These are phyloP conservation scores for Misgurnus anguillicaudatus DNA, from an alignment of 2,113 vertebrate species.

Conservation along the genomic window DNA sequence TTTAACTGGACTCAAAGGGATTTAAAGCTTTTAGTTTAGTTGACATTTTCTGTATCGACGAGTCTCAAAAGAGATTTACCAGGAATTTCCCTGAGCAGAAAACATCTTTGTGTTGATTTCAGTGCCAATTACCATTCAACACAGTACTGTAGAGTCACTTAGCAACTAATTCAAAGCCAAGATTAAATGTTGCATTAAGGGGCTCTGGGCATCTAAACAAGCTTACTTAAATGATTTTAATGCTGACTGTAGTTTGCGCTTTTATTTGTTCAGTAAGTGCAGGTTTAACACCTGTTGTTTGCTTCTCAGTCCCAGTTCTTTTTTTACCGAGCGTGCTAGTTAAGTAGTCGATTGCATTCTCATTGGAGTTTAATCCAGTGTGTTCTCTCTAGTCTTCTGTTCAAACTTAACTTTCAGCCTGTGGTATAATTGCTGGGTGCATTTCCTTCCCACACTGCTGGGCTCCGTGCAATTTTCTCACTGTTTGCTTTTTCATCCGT, in stretches of 20 bases:
- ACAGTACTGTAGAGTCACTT: not conserved
- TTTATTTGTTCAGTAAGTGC: not conserved
- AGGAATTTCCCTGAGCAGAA: not conserved
- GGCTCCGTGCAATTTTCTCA: slow-evolving; percentile 49
- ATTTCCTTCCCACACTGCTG: slow-evolving; percentile 40
- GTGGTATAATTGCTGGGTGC: slow-evolving; percentile 46
- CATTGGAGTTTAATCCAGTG: slow-evolving; percentile 32
- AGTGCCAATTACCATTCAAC: slow-evolving; percentile 32
- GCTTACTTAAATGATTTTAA: not conserved
- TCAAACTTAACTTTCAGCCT: slow-evolving; percentile 37
- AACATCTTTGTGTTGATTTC: slow-evolving; percentile 21
- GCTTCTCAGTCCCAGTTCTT: slow-evolving; percentile 4
- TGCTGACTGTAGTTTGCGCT: not conserved
- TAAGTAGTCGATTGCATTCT: slow-evolving; percentile 32
- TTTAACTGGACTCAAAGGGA: not conserved
- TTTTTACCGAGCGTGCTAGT: slow-evolving; percentile 17
- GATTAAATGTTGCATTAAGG: slow-evolving; percentile 9
- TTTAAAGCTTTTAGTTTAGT: slow-evolving; percentile 24
- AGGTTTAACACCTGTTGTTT: slow-evolving; percentile 12
- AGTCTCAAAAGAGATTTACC: slow-evolving; percentile 15
- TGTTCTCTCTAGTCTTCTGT: slow-evolving; percentile 38
- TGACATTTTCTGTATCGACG: not conserved
- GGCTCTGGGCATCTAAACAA: not conserved
- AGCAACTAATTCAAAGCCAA: slow-evolving; percentile 17
- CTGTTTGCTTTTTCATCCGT: slow-evolving; percentile 54